Percentiles rank a stretch among this genome's conserved stretches.
Conservation (phyloP, 2,113 vertebrate genomes). For the Amblyornis subalaris region DNA sequence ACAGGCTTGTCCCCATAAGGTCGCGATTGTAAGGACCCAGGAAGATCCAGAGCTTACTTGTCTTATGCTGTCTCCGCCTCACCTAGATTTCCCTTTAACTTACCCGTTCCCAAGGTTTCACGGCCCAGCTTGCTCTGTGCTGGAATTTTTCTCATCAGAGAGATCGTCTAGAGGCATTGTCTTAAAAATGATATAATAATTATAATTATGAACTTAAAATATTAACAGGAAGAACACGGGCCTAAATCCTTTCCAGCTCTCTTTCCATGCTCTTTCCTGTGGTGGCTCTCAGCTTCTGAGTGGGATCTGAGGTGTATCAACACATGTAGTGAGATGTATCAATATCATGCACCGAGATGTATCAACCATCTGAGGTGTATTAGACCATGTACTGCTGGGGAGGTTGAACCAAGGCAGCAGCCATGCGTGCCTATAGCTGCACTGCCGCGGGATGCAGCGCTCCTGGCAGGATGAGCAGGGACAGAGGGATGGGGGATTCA, state of each 20-base stretch:
- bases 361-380: too few species aligned
- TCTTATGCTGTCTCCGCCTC: too few species aligned
- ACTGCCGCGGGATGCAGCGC: accelerated
- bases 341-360: too few species aligned
- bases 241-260: neutral
- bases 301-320: neutral
- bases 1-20: neutral
- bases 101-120: neutral
- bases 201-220: neutral
- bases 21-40: neutral
- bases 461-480: accelerated
- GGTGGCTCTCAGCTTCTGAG: neutral
- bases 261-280: neutral
- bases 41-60: neutral
- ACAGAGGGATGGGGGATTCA: too few species aligned
- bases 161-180: neutral
- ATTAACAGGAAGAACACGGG: neutral
- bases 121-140: accelerated
- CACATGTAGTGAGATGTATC: neutral
- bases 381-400: neutral
- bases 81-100: neutral
- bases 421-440: accelerated
- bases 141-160: neutral
- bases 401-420: neutral
- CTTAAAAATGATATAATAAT: neutral